Percentiles rank a stretch among this genome's conserved stretches.
Evolutionary conservation across 2,797 vertebrate species (phyloP).

Genomic region (Pangasius djambal): DNA sequence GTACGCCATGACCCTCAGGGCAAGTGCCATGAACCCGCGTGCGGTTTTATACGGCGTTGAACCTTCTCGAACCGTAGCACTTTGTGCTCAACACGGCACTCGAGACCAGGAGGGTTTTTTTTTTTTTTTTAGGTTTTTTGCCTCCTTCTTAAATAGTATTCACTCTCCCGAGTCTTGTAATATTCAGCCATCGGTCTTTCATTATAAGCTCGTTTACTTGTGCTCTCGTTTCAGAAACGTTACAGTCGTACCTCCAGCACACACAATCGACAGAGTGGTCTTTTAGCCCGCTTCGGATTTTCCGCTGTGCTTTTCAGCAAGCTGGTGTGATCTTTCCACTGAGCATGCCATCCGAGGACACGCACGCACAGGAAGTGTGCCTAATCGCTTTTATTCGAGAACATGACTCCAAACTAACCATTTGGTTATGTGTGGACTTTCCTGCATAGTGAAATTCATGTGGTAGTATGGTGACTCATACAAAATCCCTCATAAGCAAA

Average conservation of each 20-base stretch:
- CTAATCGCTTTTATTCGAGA: conserved; percentile 55
- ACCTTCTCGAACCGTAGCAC: background rate
- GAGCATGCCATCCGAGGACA: conserved; percentile 23
- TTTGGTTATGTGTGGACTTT: conserved; percentile 27
- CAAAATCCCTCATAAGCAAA: background rate
- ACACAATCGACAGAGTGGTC: background rate
- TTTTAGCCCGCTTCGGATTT: conserved; percentile 40
- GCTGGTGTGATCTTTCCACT: conserved; percentile 58
- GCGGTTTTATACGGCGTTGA: background rate
- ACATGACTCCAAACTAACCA: conserved; percentile 37
- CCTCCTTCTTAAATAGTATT: background rate
- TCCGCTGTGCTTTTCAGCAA: conserved; percentile 57
- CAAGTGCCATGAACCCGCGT: background rate
- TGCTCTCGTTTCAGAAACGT: background rate
- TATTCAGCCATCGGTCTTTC: background rate
- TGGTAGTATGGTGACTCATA: background rate
- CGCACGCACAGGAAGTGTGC: conserved; percentile 50
- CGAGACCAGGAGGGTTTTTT: background rate
- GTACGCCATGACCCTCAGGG: background rate
- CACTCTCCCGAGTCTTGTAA: background rate
- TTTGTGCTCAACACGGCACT: background rate
- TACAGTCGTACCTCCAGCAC: no score
- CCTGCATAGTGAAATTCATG: background rate
- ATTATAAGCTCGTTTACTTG: background rate
- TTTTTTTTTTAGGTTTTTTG: background rate